phyloP scores from a whole-genome alignment of 2,888 invertebrate genomes.

The Thalpophila matura region DNA sequence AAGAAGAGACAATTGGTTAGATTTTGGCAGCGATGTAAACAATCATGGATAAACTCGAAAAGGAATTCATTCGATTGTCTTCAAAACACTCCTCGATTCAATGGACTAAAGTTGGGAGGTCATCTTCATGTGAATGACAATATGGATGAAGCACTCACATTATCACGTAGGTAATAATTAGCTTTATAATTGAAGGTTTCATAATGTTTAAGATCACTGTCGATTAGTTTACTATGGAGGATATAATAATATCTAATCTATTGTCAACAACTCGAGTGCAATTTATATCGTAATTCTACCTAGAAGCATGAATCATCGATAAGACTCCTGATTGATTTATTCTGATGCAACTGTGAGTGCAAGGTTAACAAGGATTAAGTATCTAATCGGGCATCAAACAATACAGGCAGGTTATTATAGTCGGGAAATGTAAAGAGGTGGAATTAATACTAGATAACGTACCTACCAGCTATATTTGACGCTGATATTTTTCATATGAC shows the following conservation, averaged over 20 bases:
- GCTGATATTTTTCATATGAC: neutral
- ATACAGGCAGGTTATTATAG: neutral
- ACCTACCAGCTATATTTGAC: neutral
- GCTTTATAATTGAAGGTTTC: too few relatives aligned
- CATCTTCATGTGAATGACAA: too few relatives aligned
- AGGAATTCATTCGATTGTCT: too few relatives aligned
- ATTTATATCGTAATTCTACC: conserved; percentile 30
- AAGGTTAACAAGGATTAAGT: conserved; percentile 43
- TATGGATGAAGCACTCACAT: too few relatives aligned
- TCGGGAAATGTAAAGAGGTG: conserved; percentile 1
- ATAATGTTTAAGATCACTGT: neutral
- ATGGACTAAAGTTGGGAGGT: too few relatives aligned
- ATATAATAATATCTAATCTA: neutral
- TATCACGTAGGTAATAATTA: too few relatives aligned
- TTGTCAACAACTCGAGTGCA: conserved; percentile 16
- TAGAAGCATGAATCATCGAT: conserved; percentile 33
- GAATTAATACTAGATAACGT: conserved; percentile 3
- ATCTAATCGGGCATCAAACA: conserved; percentile 24
- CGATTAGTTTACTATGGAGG: neutral
- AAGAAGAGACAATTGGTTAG: conserved; percentile 41
- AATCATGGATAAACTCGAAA: too few relatives aligned
- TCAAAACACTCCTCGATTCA: too few relatives aligned
- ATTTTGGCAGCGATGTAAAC: neutral
- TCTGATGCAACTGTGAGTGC: conserved; percentile 40
- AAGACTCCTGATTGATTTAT: conserved; percentile 32